Base-by-base conservation (phyloP, 2,113 vertebrate species). In the Fukomys damarensis region DNA sequence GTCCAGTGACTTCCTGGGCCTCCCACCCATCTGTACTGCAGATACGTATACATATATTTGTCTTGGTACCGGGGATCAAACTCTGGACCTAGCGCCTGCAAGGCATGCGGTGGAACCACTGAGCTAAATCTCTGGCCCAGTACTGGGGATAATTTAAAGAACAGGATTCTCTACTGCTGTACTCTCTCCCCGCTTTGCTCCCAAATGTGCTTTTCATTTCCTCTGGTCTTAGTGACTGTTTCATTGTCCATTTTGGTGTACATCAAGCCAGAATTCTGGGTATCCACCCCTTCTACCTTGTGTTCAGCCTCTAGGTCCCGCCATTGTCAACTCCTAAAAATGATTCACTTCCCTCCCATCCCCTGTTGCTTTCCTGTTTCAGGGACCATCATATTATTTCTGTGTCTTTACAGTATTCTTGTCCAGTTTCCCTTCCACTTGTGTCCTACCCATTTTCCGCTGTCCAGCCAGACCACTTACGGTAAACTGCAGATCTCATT, bases 161-260 rank as follows among this genome's bases (percentile, higher is more conserved):
- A 72, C 4, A 90, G 0, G 5, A 1, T 68, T 68, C 19, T 66
- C 66, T 54, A 13, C 59, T 84, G 2, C 30, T 10, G 3, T 76
- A 8, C 77, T 92, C 12, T 66, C 77, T 80, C 17, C 30, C 30
- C 52, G 46, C 4, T 58, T 65, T 81, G 43, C 74, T 94, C 35
- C 54, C 30, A 74, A 9, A 56, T 87, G 38, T 66, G 30, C 91
- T 97, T 76, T 76, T 94, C 26, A 56, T 96, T 93, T 82, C 5
- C 61, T 86, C 8, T 79, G 26, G 20, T 86, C 8, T 54, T 66
- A 65, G 59, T 95, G 79, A 72, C 93, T 83, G 16, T 74, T 90
- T 74, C 3, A 4, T 24, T 81, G 7, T 65, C 58, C 63, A 35
- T 93, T 83, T 93, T 43, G 32, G 76, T 46, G 74, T 68, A 61